Percentiles rank a stretch among this genome's conserved stretches.
These are phyloP conservation scores for Hemibagrus wyckioides DNA, from an alignment of 2,113 vertebrate species.

Conservation along the genomic window DNA sequence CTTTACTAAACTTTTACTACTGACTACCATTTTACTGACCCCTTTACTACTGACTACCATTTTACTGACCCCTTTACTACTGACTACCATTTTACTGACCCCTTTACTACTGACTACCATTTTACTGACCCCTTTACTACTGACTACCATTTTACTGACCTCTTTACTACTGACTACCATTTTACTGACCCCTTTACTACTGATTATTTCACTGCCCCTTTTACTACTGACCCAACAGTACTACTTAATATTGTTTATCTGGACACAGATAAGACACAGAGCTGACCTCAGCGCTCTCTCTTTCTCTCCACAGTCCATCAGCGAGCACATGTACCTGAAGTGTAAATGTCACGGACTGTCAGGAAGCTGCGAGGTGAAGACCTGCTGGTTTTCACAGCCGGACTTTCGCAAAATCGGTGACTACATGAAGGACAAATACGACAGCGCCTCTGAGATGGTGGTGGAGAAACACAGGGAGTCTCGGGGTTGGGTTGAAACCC, in stretches of 20 bases:
- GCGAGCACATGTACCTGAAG: constrained; percentile 96
- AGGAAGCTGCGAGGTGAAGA: constrained; percentile 97
- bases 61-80: neutral
- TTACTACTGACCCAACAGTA: neutral
- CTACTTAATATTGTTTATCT: neutral
- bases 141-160: neutral
- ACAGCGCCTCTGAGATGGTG: constrained; percentile 98
- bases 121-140: neutral
- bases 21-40: neutral
- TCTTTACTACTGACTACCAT: neutral
- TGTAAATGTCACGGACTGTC: constrained; percentile 97
- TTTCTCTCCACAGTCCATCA: constrained; percentile 80
- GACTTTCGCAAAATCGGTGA: constrained; percentile 94
- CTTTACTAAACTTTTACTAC: neutral
- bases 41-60: neutral
- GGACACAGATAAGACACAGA: too few species aligned
- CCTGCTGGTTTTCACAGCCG: constrained; percentile 97
- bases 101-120: neutral
- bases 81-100: neutral
- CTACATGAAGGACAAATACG: constrained; percentile 97
- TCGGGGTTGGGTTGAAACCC: constrained; percentile 94
- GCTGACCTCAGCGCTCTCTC: neutral
- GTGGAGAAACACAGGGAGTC: constrained; percentile 97
- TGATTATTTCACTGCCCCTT: neutral
- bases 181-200: neutral